These are phyloP conservation scores for Syritta pipiens DNA, from an alignment of 2,888 invertebrate species.

Conservation along the genomic window DNA sequence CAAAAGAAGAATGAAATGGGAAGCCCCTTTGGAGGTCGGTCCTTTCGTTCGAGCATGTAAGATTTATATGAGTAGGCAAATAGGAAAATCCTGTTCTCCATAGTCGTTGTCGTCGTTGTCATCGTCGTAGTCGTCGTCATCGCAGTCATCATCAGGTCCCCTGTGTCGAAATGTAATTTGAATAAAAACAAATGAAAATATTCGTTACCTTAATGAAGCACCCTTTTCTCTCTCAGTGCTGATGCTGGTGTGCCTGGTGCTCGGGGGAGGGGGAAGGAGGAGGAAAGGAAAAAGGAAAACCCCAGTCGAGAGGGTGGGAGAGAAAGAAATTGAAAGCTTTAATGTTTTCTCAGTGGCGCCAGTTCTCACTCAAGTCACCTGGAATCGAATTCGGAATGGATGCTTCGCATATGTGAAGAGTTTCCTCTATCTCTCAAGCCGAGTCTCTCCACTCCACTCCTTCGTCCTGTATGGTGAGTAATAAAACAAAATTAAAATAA, in stretches of 20 bases:
- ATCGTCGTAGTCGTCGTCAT: too few relatives aligned
- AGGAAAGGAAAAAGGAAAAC: not conserved
- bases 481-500: slow-evolving; percentile 71
- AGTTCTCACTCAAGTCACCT: slow-evolving; percentile 67
- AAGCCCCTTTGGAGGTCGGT: slow-evolving; percentile 65
- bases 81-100: slow-evolving; percentile 67
- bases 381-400: slow-evolving; percentile 67
- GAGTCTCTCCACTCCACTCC: slow-evolving; percentile 39
- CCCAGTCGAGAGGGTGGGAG: slow-evolving; percentile 1
- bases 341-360: slow-evolving; percentile 64
- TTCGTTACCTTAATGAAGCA: slow-evolving; percentile 69
- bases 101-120: too few relatives aligned
- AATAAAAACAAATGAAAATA: slow-evolving; percentile 69
- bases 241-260: slow-evolving; percentile 18
- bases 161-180: slow-evolving; percentile 69
- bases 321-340: slow-evolving; percentile 63
- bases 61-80: slow-evolving; percentile 68
- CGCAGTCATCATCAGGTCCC: slow-evolving; percentile 58
- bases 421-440: slow-evolving; percentile 4
- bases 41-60: slow-evolving; percentile 67
- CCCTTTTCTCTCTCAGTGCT: slow-evolving; percentile 47
- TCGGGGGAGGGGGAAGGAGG: too few relatives aligned
- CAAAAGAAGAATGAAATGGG: slow-evolving; percentile 45
- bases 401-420: slow-evolving; percentile 59
- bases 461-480: slow-evolving; percentile 56